Percentiles rank a stretch among this genome's conserved stretches.
These are phyloP conservation scores for Acomys russatus DNA, from an alignment of 2,797 vertebrate genomes.

Conservation along the genomic window DNA sequence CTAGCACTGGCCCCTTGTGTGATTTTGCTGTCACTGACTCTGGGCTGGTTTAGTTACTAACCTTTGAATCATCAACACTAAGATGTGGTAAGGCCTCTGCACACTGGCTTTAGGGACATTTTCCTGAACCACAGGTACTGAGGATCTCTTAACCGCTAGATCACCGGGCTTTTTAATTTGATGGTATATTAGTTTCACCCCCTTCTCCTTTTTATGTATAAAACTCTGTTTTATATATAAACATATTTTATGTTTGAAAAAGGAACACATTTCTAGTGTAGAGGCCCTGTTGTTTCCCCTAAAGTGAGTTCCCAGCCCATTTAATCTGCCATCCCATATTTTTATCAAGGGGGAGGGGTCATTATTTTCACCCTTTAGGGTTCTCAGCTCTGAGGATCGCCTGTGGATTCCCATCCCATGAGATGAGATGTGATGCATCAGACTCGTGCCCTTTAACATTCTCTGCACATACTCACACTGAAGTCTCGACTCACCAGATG, in stretches of 20 bases:
- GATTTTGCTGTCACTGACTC: not conserved
- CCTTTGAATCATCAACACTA: not conserved
- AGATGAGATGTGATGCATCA: too few species aligned
- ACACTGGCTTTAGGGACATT: not conserved
- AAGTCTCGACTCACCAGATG: not conserved
- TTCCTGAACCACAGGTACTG: not conserved
- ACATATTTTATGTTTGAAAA: not conserved
- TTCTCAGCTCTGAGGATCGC: not conserved
- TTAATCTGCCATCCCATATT: not conserved
- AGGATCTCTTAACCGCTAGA: not conserved
- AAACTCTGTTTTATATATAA: not conserved
- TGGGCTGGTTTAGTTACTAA: not conserved
- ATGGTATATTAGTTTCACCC: not conserved
- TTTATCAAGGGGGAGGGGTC: not conserved
- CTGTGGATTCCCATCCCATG: not conserved
- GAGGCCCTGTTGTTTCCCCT: not conserved
- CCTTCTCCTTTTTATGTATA: not conserved
- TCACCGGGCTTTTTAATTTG: not conserved
- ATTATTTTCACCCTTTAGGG: not conserved
- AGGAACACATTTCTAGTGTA: not conserved
- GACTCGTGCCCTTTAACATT: not conserved
- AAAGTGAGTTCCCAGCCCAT: not conserved
- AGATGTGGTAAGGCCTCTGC: not conserved
- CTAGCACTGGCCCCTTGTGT: not conserved
- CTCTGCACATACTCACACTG: not conserved